Conservation (phyloP, 2,888 invertebrate genomes). For the Gasteruption jaculator region DNA sequence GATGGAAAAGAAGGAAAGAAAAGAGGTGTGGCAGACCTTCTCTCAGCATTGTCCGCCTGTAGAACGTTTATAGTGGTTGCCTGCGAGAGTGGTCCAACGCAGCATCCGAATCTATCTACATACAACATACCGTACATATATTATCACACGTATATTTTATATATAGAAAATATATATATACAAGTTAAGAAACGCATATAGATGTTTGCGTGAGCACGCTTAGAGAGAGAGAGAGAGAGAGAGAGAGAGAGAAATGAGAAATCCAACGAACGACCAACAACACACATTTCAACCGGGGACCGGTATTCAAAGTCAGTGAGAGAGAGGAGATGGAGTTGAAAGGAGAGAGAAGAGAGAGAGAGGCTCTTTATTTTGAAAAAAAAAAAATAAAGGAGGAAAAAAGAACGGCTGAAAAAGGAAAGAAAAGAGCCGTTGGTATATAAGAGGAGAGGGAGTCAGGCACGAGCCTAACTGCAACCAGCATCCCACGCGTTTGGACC, state of each 20-base stretch:
- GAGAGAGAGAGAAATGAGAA: conserved; percentile 1
- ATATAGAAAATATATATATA: no score
- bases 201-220: no score
- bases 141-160: no score
- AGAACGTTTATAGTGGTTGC: conserved; percentile 27
- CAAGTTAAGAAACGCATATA: conserved; percentile 8
- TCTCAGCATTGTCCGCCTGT: conserved; percentile 30
- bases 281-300: no score
- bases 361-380: no score
- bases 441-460: conserved; percentile 39
- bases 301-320: conserved; percentile 43
- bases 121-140: conserved; percentile 31
- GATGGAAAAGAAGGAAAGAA: conserved; percentile 40
- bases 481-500: conserved; percentile 42
- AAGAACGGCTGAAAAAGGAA: conserved; percentile 5
- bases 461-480: conserved; percentile 48
- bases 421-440: conserved; percentile 21
- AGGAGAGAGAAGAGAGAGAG: conserved; percentile 11
- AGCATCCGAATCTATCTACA: conserved; percentile 42
- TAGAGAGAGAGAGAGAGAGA: neutral
- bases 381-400: no score
- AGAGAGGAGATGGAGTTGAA: conserved; percentile 9
- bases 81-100: conserved; percentile 39
- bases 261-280: neutral
- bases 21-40: conserved; percentile 46